These are phyloP conservation scores for Petaurus breviceps DNA, from an alignment of 2,113 vertebrate species.

Conservation along the genomic window DNA sequence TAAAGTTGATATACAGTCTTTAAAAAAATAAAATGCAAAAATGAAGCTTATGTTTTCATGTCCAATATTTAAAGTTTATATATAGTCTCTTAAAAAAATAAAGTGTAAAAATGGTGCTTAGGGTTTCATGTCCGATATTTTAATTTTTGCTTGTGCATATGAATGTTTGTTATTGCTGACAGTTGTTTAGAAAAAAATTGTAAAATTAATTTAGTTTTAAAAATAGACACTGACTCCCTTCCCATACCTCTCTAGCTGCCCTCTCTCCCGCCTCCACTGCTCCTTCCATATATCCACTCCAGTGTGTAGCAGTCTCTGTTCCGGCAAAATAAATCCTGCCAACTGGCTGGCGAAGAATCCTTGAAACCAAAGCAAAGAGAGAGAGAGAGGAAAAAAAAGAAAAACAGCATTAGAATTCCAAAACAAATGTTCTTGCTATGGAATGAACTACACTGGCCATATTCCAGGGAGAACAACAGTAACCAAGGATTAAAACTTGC, in stretches of 20 bases:
- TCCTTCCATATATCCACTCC: slow-evolving; percentile 99
- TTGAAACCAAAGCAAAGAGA: slow-evolving; percentile 75
- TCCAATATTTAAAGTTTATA: background rate
- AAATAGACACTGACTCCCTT: background rate
- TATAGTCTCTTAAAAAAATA: too few relatives aligned
- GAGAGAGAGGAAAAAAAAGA: background rate
- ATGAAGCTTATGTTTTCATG: background rate
- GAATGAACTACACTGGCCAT: background rate
- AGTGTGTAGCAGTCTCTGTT: slow-evolving; percentile 95
- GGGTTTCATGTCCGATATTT: too few relatives aligned
- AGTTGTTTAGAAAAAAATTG: background rate
- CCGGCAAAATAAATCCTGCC: slow-evolving; percentile 94
- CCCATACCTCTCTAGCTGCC: slow-evolving; percentile 93
- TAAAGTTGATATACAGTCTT: background rate
- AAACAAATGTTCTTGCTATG: background rate
- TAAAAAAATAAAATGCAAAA: background rate
- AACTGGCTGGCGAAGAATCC: slow-evolving; percentile 92
- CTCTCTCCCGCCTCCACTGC: slow-evolving; percentile 96
- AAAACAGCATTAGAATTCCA: background rate
- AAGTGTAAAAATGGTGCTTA: too few relatives aligned
- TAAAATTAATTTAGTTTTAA: background rate
- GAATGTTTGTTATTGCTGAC: background rate
- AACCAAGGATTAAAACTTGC: background rate
- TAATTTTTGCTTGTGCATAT: background rate
- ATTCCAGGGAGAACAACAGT: background rate